These are phyloP conservation scores for Elgaria multicarinata DNA, from an alignment of 2,113 vertebrate genomes.

Conservation along the genomic window DNA sequence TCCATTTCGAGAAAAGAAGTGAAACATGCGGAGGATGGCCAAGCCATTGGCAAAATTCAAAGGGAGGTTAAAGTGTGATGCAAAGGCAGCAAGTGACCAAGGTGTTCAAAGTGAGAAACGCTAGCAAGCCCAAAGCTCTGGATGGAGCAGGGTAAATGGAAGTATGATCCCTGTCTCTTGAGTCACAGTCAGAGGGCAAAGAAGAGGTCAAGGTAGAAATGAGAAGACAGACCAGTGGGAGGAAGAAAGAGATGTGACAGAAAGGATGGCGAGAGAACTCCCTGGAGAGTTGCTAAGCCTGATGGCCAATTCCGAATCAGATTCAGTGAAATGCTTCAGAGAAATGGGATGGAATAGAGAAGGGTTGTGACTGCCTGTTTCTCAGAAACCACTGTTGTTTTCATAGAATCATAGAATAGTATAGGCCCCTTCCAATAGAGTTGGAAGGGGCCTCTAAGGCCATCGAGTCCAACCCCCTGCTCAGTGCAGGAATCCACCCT, in stretches of 20 bases:
- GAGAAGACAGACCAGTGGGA: not conserved
- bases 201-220: not conserved
- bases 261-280: rapidly evolving
- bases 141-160: conserved; percentile 6
- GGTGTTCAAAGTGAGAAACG: conserved; percentile 29
- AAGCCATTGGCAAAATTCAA: not conserved
- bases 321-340: not conserved
- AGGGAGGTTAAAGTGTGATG: conserved; percentile 55
- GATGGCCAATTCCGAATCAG: not conserved
- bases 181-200: not conserved
- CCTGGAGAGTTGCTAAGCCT: not conserved
- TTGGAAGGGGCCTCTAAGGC: too few relatives aligned
- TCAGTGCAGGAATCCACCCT: too few relatives aligned
- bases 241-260: rapidly evolving
- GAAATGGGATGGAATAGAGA: not conserved
- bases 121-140: conserved; percentile 29
- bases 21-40: not conserved
- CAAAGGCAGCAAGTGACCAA: conserved; percentile 24
- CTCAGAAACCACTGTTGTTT: not conserved
- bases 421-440: too few relatives aligned
- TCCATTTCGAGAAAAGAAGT: not conserved
- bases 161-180: not conserved
- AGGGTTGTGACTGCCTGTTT: not conserved
- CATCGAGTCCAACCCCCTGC: too few relatives aligned
- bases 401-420: too few relatives aligned